phyloP scores from a whole-genome alignment of 1,140 invertebrate genomes.

The Zaprionus ornatus region DNA sequence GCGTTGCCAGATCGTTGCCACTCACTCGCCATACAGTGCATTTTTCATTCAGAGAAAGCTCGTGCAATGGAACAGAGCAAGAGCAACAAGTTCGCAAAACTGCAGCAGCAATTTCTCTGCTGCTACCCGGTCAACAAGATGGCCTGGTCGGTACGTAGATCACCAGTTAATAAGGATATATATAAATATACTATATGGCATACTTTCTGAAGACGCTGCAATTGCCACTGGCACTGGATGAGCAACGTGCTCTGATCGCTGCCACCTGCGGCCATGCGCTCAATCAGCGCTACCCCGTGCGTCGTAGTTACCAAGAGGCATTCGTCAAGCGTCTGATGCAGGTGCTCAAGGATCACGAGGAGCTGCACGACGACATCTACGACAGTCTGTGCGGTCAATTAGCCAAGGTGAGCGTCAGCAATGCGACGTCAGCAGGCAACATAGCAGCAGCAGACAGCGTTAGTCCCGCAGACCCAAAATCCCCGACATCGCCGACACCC shows the following conservation, averaged over 20 bases:
- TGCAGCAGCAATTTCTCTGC: slow-evolving; percentile 71
- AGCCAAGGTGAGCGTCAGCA: neutral
- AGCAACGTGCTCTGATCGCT: slow-evolving; percentile 63
- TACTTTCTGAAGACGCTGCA: slow-evolving; percentile 36
- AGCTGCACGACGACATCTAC: slow-evolving; percentile 77
- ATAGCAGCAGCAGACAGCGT: neutral
- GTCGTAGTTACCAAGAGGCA: slow-evolving; percentile 67
- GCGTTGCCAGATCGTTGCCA: slow-evolving; percentile 27
- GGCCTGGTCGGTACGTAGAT: slow-evolving; percentile 67
- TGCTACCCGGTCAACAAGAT: slow-evolving; percentile 73
- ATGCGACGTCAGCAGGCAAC: neutral
- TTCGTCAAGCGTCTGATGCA: slow-evolving; percentile 72
- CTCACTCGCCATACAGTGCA: neutral
- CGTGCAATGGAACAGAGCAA: slow-evolving; percentile 36
- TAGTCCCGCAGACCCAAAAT: neutral
- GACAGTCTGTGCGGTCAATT: slow-evolving; percentile 53
- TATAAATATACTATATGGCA: neutral
- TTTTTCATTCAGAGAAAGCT: slow-evolving; percentile 4
- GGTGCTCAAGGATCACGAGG: slow-evolving; percentile 57
- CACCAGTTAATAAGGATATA: slow-evolving; percentile 4
- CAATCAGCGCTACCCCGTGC: slow-evolving; percentile 64
- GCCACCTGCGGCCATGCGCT: slow-evolving; percentile 59
- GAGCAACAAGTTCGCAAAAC: slow-evolving; percentile 54
- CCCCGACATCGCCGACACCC: neutral
- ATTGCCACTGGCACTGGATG: slow-evolving; percentile 60